These are phyloP conservation scores for Drosophila nannoptera DNA, from an alignment of 1,140 invertebrate genomes.

Conservation along the genomic window DNA sequence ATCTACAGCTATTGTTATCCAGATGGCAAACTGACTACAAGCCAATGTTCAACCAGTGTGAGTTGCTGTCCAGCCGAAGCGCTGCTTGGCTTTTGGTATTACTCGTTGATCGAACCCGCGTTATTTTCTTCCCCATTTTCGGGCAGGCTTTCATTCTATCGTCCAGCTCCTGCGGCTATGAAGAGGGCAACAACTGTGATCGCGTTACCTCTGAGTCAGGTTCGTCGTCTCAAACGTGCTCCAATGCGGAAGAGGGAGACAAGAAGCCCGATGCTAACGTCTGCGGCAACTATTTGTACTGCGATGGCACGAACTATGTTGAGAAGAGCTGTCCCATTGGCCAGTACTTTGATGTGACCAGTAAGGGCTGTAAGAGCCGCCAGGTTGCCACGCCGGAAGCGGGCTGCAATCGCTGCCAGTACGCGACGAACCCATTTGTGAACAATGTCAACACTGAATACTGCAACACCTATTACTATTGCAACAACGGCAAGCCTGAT, in stretches of 20 bases:
- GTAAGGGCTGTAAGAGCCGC: neutral
- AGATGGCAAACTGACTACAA: neutral
- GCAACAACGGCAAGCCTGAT: constrained; percentile 4
- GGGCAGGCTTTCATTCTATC: constrained; percentile 8
- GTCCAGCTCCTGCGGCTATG: neutral
- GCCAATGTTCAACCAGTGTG: neutral
- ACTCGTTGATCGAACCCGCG: neutral
- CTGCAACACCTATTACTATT: constrained; percentile 47
- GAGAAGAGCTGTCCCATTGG: constrained; percentile 13
- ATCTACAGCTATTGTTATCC: constrained; percentile 34
- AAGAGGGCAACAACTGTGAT: constrained; percentile 3
- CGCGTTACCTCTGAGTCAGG: constrained; percentile 1
- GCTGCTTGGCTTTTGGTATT: too few relatives aligned
- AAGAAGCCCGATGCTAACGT: neutral
- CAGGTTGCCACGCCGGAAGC: neutral
- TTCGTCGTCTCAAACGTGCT: too few relatives aligned
- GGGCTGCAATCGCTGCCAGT: constrained; percentile 57
- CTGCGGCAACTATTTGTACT: constrained; percentile 40
- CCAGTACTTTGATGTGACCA: constrained; percentile 20
- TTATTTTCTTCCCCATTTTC: neutral
- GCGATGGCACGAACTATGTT: constrained; percentile 8
- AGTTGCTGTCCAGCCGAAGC: constrained; percentile 4
- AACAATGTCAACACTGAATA: constrained; percentile 30
- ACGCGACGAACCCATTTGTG: constrained; percentile 6
- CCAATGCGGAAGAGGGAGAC: too few relatives aligned